Percentiles rank a stretch among this genome's conserved stretches.
phyloP scores from a whole-genome alignment of 2,113 vertebrate genomes.

The Nasalis larvatus region DNA sequence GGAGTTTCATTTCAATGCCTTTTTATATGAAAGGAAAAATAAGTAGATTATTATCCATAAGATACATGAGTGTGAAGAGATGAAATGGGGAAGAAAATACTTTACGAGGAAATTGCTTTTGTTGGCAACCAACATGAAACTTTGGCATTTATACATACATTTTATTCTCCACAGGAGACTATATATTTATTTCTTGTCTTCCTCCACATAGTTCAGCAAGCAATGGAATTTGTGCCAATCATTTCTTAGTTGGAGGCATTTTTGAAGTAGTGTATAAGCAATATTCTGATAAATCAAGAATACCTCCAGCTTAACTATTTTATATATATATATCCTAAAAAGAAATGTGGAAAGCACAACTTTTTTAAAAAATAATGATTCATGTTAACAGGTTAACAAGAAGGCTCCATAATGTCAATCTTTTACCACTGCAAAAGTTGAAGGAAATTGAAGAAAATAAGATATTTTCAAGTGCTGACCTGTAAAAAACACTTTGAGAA shows the following conservation, averaged over 20 bases:
- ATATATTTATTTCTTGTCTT: not conserved
- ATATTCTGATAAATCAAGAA: slow-evolving; percentile 11
- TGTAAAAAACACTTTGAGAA: not conserved
- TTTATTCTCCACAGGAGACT: not conserved
- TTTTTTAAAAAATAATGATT: not conserved
- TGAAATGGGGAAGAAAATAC: not conserved
- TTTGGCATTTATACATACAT: not conserved
- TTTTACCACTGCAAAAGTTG: not conserved
- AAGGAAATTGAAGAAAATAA: not conserved
- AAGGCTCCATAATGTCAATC: not conserved
- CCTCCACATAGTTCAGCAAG: not conserved
- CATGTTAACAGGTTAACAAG: not conserved
- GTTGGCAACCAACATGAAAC: not conserved
- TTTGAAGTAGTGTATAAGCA: slow-evolving; percentile 5
- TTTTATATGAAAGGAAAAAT: not conserved
- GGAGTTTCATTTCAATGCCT: not conserved
- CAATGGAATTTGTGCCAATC: slow-evolving; percentile 22
- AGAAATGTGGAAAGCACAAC: not conserved
- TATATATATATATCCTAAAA: not conserved
- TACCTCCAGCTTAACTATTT: not conserved
- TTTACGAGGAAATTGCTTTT: not conserved
- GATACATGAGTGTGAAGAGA: not conserved
- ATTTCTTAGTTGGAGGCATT: not conserved
- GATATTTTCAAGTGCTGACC: not conserved
- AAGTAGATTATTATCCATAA: not conserved